A percentile compares a stretch with the other conserved stretches of the same genome.
phyloP scores from a whole-genome alignment of 2,888 invertebrate species.

The Epistrophella euchroma region DNA sequence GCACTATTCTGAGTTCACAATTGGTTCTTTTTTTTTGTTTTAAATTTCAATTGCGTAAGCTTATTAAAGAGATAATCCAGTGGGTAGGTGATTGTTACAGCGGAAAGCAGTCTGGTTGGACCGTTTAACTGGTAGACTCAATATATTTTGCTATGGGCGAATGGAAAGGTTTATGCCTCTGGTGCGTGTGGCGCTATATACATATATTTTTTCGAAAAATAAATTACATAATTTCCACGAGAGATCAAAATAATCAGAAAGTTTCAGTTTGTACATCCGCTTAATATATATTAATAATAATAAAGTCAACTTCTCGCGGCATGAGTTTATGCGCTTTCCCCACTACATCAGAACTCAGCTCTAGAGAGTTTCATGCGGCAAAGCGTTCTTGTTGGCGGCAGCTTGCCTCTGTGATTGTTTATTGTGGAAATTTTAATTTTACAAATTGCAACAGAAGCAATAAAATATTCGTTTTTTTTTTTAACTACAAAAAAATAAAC shows the following conservation, averaged over 20 bases:
- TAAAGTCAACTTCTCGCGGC: slow-evolving; percentile 66
- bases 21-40: slow-evolving; percentile 24
- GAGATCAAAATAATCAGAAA: slow-evolving; percentile 75
- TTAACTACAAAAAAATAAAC: slow-evolving; percentile 30
- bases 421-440: slow-evolving; percentile 75
- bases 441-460: slow-evolving; percentile 75
- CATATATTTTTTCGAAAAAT: slow-evolving; percentile 40
- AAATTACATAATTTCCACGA: slow-evolving; percentile 74
- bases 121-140: slow-evolving; percentile 45
- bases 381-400: slow-evolving; percentile 55
- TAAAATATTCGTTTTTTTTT: slow-evolving; percentile 55
- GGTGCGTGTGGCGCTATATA: slow-evolving; percentile 1
- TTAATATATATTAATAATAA: slow-evolving; percentile 60
- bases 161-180: slow-evolving; percentile 18
- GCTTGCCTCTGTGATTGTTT: slow-evolving; percentile 67
- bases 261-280: slow-evolving; percentile 67
- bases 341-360: not conserved
- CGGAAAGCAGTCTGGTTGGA: slow-evolving; percentile 34
- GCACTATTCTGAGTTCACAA: slow-evolving; percentile 14
- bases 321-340: not conserved
- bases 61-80: slow-evolving; percentile 69
- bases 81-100: slow-evolving; percentile 70
- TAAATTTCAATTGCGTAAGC: slow-evolving; percentile 45
- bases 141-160: not conserved
- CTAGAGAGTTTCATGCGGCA: slow-evolving; percentile 45